Conservation (phyloP, 2,113 vertebrate species). For the Menidia beryllina region DNA sequence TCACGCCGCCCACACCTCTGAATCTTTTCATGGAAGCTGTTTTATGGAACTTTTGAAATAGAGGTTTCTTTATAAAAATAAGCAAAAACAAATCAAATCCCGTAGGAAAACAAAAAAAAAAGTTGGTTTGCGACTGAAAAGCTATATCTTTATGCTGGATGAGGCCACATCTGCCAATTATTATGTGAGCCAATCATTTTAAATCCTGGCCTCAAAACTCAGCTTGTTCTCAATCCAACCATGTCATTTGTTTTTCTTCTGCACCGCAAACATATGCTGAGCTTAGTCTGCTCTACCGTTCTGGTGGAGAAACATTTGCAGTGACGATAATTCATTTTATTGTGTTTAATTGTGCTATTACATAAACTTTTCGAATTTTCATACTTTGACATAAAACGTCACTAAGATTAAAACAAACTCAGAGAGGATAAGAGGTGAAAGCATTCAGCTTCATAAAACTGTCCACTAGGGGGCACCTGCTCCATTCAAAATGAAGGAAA, state of each 20-base stretch:
- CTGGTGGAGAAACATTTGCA: too few relatives aligned
- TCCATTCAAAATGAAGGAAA: conserved; percentile 19
- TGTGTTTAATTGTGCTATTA: too few relatives aligned
- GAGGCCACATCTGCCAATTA: conserved; percentile 25
- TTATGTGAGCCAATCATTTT: conserved; percentile 16
- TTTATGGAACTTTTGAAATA: conserved; percentile 5
- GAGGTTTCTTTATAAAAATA: too few relatives aligned
- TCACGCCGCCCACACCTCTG: background rate
- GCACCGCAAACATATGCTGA: conserved; percentile 31
- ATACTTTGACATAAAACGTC: too few relatives aligned
- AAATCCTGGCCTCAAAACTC: conserved; percentile 19
- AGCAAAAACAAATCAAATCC: background rate
- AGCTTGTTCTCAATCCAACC: conserved; percentile 16
- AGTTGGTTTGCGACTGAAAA: background rate
- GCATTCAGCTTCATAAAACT: background rate
- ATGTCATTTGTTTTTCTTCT: conserved; percentile 17
- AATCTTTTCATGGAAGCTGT: background rate
- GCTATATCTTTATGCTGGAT: background rate
- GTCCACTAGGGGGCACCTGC: conserved; percentile 12
- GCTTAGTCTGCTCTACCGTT: background rate
- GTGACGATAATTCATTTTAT: too few relatives aligned
- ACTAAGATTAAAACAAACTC: background rate
- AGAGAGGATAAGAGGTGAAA: conserved; percentile 19
- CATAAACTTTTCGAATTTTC: too few relatives aligned
- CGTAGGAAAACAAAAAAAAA: background rate